Percentiles rank a stretch among this genome's conserved stretches.
Evolutionary conservation across 2,113 vertebrate genomes (phyloP).

Genomic region (Ictalurus punctatus): DNA sequence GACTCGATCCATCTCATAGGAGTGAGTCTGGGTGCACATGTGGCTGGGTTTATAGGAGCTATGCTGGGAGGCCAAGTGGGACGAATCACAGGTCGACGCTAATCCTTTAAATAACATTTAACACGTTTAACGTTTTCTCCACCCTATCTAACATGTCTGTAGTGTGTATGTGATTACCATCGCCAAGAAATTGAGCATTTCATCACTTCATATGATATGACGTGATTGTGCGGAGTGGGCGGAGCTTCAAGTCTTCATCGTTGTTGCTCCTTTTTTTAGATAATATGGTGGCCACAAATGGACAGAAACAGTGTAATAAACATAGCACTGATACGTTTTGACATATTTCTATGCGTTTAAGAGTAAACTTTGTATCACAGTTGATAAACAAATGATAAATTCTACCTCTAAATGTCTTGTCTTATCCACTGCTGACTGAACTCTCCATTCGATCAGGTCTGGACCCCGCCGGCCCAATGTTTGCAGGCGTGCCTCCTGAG

Average conservation of each 20-base stretch:
- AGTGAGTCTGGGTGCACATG: constrained; percentile 92
- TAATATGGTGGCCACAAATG: neutral
- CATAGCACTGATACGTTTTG: neutral
- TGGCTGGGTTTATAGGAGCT: constrained; percentile 90
- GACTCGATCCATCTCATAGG: constrained; percentile 85
- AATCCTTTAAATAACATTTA: neutral
- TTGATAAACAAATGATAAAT: neutral
- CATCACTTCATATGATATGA: neutral
- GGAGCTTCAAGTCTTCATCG: neutral
- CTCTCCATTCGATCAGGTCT: constrained; percentile 72
- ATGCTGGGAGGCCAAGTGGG: constrained; percentile 85
- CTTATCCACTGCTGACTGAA: neutral
- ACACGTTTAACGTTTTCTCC: neutral
- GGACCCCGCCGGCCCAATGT: constrained; percentile 90
- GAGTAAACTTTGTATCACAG: neutral
- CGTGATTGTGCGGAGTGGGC: neutral
- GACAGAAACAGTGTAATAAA: neutral
- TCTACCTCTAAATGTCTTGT: neutral
- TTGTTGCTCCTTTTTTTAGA: neutral
- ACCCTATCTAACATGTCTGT: neutral
- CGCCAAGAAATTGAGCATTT: neutral
- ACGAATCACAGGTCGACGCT: constrained; percentile 84
- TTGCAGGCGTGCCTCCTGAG: constrained; percentile 71
- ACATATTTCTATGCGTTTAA: neutral
- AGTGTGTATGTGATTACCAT: neutral